These are phyloP conservation scores for Epizoanthus ramosus DNA, from an alignment of 92 coral and sea anemone species.

Conservation along the genomic window DNA sequence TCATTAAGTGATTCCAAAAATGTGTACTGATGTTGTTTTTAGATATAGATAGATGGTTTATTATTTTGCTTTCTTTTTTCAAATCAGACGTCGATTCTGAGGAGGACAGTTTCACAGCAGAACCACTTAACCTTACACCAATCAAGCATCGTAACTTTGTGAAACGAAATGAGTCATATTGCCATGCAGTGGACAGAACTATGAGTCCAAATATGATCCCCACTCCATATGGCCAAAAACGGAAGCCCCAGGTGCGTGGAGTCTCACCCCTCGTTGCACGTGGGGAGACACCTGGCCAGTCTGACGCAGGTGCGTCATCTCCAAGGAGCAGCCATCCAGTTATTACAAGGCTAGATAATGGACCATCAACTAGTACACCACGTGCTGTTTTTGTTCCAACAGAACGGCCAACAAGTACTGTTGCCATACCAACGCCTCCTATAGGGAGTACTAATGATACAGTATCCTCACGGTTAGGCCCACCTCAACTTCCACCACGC, in stretches of 20 bases:
- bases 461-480: conserved; percentile 45
- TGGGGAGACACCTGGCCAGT: conserved; percentile 15
- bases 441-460: conserved; percentile 68
- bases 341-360: conserved; percentile 32
- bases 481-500: conserved; percentile 82
- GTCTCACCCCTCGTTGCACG: conserved; percentile 57
- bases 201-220: conserved; percentile 47
- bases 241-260: conserved; percentile 50
- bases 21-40: no score
- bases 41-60: no score
- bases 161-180: conserved; percentile 94
- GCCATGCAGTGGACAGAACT: conserved; percentile 80
- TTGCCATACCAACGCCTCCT: conserved; percentile 91
- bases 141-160: conserved; percentile 79
- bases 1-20: no score
- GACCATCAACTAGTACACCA: conserved; percentile 36
- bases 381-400: conserved; percentile 47
- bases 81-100: conserved; percentile 42
- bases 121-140: conserved; percentile 57
- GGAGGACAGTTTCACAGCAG: conserved; percentile 59
- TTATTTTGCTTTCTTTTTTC: conserved; percentile 1
- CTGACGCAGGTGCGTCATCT: conserved; percentile 37
- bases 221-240: conserved; percentile 57
- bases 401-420: conserved; percentile 88
- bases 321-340: conserved; percentile 38